A percentile compares a stretch with the other conserved stretches of the same genome.
phyloP scores from a whole-genome alignment of 2,113 vertebrate species.

The Zosterops pallidus region DNA sequence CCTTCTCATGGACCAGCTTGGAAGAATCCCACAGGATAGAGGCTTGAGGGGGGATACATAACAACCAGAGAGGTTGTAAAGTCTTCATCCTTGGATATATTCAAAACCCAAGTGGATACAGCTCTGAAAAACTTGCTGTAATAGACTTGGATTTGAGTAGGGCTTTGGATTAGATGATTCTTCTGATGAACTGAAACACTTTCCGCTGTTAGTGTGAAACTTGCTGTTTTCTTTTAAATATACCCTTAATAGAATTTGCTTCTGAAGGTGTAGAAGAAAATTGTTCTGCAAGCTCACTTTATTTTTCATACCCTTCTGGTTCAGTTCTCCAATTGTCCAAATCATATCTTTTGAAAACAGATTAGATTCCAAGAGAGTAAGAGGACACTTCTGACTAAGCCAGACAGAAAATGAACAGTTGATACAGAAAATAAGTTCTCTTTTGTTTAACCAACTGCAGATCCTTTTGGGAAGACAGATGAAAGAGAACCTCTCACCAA shows the following conservation, averaged over 20 bases:
- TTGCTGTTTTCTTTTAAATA: neutral
- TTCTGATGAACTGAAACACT: neutral
- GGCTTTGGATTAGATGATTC: neutral
- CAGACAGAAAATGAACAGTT: neutral
- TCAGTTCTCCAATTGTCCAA: neutral
- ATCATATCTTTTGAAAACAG: neutral
- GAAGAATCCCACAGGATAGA: neutral
- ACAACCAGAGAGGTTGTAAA: neutral
- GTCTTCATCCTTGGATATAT: neutral
- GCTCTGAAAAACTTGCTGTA: too few relatives aligned
- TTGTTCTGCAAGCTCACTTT: neutral
- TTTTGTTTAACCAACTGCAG: constrained; percentile 69
- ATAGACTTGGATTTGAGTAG: too few relatives aligned
- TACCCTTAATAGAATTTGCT: neutral
- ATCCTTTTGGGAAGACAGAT: constrained; percentile 86
- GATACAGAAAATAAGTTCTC: neutral
- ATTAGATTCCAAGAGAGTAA: neutral
- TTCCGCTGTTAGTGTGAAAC: neutral
- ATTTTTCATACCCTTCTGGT: neutral
- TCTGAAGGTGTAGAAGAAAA: neutral
- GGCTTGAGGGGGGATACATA: neutral
- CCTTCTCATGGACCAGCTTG: neutral
- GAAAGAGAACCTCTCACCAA: constrained; percentile 83
- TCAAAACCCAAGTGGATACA: too few relatives aligned
- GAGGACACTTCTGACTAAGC: neutral